Evolutionary conservation across 2,797 vertebrate species (phyloP).

Genomic region (Choloepus didactylus): DNA sequence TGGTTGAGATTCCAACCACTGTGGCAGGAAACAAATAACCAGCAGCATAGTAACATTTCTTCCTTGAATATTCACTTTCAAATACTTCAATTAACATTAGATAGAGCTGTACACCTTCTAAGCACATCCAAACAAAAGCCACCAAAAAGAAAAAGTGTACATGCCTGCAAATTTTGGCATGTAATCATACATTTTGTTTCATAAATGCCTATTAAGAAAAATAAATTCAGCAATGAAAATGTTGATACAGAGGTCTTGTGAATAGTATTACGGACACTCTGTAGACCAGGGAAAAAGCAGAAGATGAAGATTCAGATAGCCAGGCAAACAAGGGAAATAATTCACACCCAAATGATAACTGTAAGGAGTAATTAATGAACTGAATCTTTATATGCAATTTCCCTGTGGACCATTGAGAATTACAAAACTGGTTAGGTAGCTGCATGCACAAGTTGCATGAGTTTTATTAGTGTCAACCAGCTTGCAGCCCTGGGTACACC

Average conservation of each 20-base stretch:
- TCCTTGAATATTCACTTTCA: conserved; percentile 99
- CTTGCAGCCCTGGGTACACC: conserved; percentile 99
- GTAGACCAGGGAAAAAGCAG: conserved; percentile 99
- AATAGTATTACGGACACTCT: conserved; percentile 99
- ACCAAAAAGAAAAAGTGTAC: conserved; percentile 99
- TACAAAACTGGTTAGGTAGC: conserved; percentile 98
- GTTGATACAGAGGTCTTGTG: conserved; percentile 99
- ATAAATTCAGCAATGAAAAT: conserved; percentile 99
- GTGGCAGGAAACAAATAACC: conserved; percentile 98
- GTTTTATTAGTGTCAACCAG: conserved; percentile 97
- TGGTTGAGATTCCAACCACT: conserved; percentile 97
- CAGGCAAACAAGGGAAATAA: conserved; percentile 98
- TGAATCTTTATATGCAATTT: conserved; percentile 92
- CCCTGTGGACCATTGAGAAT: conserved; percentile 97
- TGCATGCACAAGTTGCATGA: conserved; percentile 97
- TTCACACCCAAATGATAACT: conserved; percentile 98
- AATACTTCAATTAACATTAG: conserved; percentile 99
- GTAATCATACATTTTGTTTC: conserved; percentile 97
- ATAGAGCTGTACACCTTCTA: conserved; percentile 99
- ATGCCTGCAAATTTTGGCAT: conserved; percentile 99
- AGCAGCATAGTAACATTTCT: conserved; percentile 98
- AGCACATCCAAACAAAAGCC: conserved; percentile 99
- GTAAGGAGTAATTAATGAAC: conserved; percentile 95
- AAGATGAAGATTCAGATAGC: conserved; percentile 99
- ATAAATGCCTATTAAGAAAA: conserved; percentile 98